A percentile compares a stretch with the other conserved stretches of the same genome.
Evolutionary conservation across 1,140 invertebrate species (phyloP).

Genomic region (Dreissena rostriformis): DNA sequence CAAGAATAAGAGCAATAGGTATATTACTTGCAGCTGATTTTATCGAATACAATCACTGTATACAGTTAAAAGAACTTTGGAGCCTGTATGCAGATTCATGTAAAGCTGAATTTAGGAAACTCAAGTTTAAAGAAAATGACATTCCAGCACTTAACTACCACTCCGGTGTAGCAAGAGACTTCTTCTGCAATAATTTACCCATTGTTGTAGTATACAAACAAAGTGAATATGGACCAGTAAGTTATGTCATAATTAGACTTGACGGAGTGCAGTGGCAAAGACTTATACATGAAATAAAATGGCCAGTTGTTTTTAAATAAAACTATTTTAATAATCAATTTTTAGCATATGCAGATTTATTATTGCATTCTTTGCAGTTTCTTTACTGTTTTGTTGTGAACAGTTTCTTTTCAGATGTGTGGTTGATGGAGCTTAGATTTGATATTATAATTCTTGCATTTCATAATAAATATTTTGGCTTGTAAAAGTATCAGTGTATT

Average conservation of each 20-base stretch:
- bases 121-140: background rate
- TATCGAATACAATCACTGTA: background rate
- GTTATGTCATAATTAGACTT: background rate
- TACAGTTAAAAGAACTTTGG: slow-evolving; percentile 1
- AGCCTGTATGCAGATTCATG: background rate
- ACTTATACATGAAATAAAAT: background rate
- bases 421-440: no score
- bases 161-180: background rate
- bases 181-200: background rate
- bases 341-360: no score
- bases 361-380: no score
- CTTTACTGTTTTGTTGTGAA: no score
- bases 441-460: no score
- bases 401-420: no score
- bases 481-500: no score
- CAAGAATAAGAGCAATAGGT: background rate
- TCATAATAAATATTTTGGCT: no score
- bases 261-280: background rate
- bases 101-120: background rate
- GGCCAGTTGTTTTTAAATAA: background rate
- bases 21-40: background rate
- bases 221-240: background rate
- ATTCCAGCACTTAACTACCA: background rate
- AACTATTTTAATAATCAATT: no score
- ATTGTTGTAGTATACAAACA: background rate